These are phyloP conservation scores for Sinosuthora webbiana DNA, from an alignment of 2,113 vertebrate species.

Conservation along the genomic window DNA sequence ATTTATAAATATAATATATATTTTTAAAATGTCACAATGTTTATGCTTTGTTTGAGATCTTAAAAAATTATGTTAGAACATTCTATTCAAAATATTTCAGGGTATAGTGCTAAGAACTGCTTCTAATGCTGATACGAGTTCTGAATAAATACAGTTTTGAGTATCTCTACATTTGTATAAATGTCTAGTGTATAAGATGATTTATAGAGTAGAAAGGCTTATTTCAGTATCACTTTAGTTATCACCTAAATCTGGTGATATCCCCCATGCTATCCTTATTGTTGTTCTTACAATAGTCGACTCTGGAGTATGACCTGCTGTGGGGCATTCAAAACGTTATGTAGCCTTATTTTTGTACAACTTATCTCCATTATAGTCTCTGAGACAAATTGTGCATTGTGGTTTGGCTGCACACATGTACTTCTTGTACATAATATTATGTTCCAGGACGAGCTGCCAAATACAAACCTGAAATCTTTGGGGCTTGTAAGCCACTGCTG, in stretches of 20 bases:
- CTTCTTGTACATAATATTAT: neutral
- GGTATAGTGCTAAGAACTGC: neutral
- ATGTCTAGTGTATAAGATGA: neutral
- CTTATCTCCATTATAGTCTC: neutral
- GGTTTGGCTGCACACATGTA: neutral
- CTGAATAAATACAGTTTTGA: neutral
- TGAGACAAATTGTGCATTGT: neutral
- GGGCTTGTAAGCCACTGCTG: neutral
- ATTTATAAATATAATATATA: neutral
- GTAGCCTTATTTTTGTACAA: neutral
- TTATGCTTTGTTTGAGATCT: neutral
- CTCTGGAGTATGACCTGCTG: neutral
- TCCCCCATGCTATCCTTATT: neutral
- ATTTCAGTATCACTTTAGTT: neutral
- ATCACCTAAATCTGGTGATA: neutral
- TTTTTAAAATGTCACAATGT: neutral
- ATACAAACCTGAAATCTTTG: neutral
- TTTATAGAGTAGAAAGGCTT: neutral
- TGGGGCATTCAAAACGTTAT: neutral
- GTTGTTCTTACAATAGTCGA: neutral
- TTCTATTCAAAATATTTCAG: neutral
- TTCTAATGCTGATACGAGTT: neutral
- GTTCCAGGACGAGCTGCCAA: rapidly evolving
- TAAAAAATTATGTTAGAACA: neutral
- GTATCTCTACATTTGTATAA: neutral